A percentile compares a stretch with the other conserved stretches of the same genome.
Conservation (phyloP, 2,797 vertebrate species). For the Centropyge bicolor region DNA sequence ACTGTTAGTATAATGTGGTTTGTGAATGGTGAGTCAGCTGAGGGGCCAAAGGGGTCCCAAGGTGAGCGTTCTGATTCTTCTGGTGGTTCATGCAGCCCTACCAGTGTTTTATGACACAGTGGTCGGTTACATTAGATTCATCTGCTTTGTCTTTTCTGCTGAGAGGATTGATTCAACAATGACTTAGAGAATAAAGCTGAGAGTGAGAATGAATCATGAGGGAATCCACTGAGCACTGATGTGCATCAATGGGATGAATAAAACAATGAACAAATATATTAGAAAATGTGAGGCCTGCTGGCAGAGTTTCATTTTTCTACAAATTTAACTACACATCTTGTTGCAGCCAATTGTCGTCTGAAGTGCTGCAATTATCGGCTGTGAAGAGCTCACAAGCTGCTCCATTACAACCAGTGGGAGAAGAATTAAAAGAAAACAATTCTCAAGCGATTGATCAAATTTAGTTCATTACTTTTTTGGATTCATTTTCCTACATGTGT, state of each 20-base stretch:
- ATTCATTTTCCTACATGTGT: background rate
- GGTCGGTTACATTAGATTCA: conserved; percentile 10
- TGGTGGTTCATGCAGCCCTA: conserved; percentile 8
- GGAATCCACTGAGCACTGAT: conserved; percentile 22
- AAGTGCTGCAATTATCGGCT: conserved; percentile 17
- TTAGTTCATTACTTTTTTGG: background rate
- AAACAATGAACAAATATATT: conserved; percentile 7
- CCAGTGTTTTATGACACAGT: conserved; percentile 1
- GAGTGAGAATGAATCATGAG: conserved; percentile 7
- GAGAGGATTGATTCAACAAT: conserved; percentile 11
- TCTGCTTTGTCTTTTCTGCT: conserved; percentile 30
- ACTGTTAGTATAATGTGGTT: conserved; percentile 31
- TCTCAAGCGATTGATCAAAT: background rate
- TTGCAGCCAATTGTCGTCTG: conserved; percentile 4
- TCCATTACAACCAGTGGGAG: background rate
- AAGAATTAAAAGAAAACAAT: background rate
- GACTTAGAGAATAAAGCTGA: background rate
- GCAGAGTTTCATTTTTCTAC: background rate
- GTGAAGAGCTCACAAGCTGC: background rate
- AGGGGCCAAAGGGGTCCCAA: background rate
- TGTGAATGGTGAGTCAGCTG: conserved; percentile 32
- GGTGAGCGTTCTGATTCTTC: background rate
- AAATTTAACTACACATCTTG: conserved; percentile 8
- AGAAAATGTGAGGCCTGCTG: background rate
- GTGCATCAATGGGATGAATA: background rate